A percentile compares a stretch with the other conserved stretches of the same genome.
These are phyloP conservation scores for Selenia dentaria DNA, from an alignment of 2,888 invertebrate genomes.

Conservation along the genomic window DNA sequence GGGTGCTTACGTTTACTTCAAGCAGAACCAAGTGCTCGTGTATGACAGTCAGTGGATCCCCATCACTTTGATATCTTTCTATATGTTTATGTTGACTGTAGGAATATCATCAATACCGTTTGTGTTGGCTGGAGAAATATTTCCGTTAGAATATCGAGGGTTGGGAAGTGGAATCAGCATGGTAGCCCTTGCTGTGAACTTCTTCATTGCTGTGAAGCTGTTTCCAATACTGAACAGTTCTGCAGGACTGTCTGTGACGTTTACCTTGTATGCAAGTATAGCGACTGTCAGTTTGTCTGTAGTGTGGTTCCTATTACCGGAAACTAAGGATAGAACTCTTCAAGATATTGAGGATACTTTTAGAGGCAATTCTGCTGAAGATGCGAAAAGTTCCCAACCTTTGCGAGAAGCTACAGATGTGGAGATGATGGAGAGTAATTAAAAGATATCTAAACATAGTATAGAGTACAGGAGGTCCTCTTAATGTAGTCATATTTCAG, in stretches of 20 bases:
- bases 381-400: conserved; percentile 12
- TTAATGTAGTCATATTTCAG: too few relatives aligned
- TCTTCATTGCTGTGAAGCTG: not conserved
- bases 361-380: conserved; percentile 1
- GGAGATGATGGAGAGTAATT: not conserved
- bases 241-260: not conserved
- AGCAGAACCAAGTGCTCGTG: conserved; percentile 40
- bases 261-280: not conserved
- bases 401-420: not conserved
- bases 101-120: conserved; percentile 18
- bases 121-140: conserved; percentile 24
- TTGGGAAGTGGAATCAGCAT: conserved; percentile 16
- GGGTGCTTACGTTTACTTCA: conserved; percentile 52
- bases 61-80: not conserved
- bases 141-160: conserved; percentile 20
- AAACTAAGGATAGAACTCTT: conserved; percentile 26
- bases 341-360: conserved; percentile 23
- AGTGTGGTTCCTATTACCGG: conserved; percentile 20
- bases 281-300: not conserved
- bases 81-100: conserved; percentile 19
- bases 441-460: too few relatives aligned
- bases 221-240: not conserved
- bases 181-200: conserved; percentile 1
- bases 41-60: conserved; percentile 31
- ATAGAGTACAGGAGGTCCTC: too few relatives aligned